These are phyloP conservation scores for Abscondita cerata DNA, from an alignment of 2,888 invertebrate species.

Conservation along the genomic window DNA sequence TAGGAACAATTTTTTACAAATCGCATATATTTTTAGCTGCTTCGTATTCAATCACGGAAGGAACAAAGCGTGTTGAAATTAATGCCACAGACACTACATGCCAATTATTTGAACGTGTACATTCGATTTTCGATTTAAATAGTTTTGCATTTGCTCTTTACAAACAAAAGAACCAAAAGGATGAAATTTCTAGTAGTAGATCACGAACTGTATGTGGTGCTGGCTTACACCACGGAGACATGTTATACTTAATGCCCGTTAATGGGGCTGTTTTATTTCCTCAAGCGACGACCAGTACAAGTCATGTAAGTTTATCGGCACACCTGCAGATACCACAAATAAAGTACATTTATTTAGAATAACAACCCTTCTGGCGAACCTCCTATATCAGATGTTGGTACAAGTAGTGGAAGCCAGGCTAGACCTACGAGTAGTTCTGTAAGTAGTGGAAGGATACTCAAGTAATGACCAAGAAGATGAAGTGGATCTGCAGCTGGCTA, in stretches of 20 bases:
- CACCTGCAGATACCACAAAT: background rate
- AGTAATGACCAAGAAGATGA: slow-evolving; percentile 77
- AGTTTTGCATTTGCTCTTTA: slow-evolving; percentile 81
- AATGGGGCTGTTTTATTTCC: slow-evolving; percentile 70
- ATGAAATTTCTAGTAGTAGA: slow-evolving; percentile 74
- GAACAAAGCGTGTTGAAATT: slow-evolving; percentile 83
- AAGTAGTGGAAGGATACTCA: slow-evolving; percentile 38
- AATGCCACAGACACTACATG: slow-evolving; percentile 70
- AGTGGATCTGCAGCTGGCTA: slow-evolving; percentile 81
- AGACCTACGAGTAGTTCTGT: slow-evolving; percentile 43
- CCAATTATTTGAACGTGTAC: slow-evolving; percentile 79
- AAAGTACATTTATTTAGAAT: slow-evolving; percentile 20
- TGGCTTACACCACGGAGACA: slow-evolving; percentile 87
- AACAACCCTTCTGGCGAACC: slow-evolving; percentile 60
- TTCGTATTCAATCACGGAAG: slow-evolving; percentile 88
- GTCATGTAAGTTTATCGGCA: slow-evolving; percentile 22
- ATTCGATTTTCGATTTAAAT: slow-evolving; percentile 73
- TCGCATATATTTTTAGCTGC: slow-evolving; percentile 65
- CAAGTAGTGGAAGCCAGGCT: slow-evolving; percentile 32
- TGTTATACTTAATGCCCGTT: slow-evolving; percentile 81
- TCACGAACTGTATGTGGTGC: slow-evolving; percentile 69
- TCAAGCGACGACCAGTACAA: slow-evolving; percentile 52
- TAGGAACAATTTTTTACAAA: slow-evolving; percentile 15
- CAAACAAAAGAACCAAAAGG: slow-evolving; percentile 77
- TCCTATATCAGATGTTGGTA: slow-evolving; percentile 52